Conservation (phyloP, 2,797 vertebrate genomes). For the Anisognathus igniventris region DNA sequence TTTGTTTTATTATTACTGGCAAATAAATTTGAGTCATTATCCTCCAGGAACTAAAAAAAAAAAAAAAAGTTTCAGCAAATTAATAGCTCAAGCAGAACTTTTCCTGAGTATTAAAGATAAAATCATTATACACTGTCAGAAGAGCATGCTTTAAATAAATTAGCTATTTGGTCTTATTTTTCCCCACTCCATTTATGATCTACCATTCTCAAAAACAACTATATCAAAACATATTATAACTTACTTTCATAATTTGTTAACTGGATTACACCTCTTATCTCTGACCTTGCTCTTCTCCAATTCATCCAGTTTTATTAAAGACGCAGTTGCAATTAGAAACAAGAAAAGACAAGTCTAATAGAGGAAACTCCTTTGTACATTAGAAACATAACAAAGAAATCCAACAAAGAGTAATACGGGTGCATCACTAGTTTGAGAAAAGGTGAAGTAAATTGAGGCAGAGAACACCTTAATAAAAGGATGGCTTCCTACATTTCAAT, state of each 20-base stretch:
- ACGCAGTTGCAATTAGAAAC: neutral
- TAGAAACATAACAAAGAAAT: neutral
- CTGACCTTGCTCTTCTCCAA: neutral
- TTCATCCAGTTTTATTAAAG: neutral
- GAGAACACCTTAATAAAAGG: neutral
- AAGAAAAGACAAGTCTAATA: neutral
- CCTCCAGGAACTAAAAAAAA: neutral
- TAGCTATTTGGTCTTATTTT: neutral
- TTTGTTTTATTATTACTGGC: neutral
- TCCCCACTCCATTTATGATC: neutral
- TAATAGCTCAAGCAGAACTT: neutral
- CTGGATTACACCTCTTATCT: neutral
- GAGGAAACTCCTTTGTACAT: neutral
- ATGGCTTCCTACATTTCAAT: neutral
- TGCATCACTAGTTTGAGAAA: neutral
- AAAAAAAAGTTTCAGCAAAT: neutral
- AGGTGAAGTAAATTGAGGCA: neutral
- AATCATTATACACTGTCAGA: neutral
- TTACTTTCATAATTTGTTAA: neutral
- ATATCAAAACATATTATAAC: neutral
- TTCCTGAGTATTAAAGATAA: neutral
- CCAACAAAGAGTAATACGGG: neutral
- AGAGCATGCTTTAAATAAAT: neutral
- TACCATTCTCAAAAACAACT: neutral
- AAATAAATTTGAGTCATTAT: neutral